Evolutionary conservation across 1,140 invertebrate genomes (phyloP).

Genomic region (Drosophila auraria): DNA sequence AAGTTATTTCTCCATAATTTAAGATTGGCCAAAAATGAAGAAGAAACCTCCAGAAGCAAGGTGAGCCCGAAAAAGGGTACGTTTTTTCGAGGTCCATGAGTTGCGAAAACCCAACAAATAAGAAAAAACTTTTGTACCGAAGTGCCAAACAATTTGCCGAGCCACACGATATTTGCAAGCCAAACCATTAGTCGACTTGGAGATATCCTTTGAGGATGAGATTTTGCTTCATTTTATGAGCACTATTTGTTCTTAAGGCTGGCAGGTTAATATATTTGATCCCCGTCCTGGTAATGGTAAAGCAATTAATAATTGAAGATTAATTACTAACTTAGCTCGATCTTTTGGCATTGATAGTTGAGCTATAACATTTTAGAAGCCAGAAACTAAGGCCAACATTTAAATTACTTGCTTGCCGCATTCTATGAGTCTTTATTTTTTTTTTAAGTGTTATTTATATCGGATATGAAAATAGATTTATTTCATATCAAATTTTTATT

Average conservation of each 20-base stretch:
- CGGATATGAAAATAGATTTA: too few species aligned
- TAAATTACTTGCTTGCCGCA: too few species aligned
- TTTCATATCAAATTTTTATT: background rate
- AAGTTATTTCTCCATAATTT: background rate
- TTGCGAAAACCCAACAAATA: constrained; percentile 15
- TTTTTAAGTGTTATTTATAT: too few species aligned
- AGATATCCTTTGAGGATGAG: background rate
- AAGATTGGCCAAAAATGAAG: background rate
- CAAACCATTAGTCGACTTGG: background rate
- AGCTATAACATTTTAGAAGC: background rate
- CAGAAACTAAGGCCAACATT: background rate
- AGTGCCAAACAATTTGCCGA: constrained; percentile 30
- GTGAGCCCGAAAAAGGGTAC: constrained; percentile 10
- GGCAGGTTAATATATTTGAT: background rate
- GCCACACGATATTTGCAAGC: constrained; percentile 19
- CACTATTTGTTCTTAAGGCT: background rate
- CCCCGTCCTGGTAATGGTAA: background rate
- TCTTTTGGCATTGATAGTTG: background rate
- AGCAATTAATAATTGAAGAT: background rate
- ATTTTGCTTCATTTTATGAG: background rate
- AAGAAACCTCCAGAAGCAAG: constrained; percentile 12
- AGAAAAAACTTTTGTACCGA: constrained; percentile 18
- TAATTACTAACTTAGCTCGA: background rate
- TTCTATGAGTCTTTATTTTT: too few species aligned
- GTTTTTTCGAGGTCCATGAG: constrained; percentile 16